Base-by-base conservation (phyloP, 2,888 invertebrate species). In the Buathra laborator region DNA sequence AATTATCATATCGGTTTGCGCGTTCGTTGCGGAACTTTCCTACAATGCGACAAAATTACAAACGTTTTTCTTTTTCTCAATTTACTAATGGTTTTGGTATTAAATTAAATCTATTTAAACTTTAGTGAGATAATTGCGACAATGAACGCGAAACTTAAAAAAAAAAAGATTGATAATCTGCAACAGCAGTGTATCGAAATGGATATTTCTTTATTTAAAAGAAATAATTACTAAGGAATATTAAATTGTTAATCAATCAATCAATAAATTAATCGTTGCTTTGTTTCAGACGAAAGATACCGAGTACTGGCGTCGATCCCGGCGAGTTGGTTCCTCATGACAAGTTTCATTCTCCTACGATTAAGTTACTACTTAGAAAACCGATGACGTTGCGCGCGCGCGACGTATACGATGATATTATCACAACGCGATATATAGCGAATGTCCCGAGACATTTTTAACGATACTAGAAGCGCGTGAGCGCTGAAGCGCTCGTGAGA, bases 221-320 rank as follows among this genome's bases (percentile, higher is more conserved):
- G 24, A 24, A 24, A 24, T 24, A 24, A 24, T 24, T 24, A 24
- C 24, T 19, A 19, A 19, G 2, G 3, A 9, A 32, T 29, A 29
- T 9, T 37, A 37, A 64, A 64, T 64, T 75, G 29, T 32, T 32
- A 1, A 64, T 62, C 94, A 24, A 24, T 24, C 2, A 24, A 24
- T 24, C 24, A 24, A 24, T 24, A 24, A 24, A 24, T 24, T 2
- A 24, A 24, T 24, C 24, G 2, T 24, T 24, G 94, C 2, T 94
- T 94, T 80, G 66, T 96, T 96, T 86, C 95, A 96, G 97, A 97
- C 93, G 97, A 97, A 92, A 95, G 97, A 89, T 98, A 96, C 94
- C 95, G 96, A 86, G 95, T 98, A 81, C 94, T 98, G 84, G 95
- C 97, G 3, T 97, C 98, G 62, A 96, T 98, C 89, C 98, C 98